Evolutionary conservation across 1,140 invertebrate genomes (phyloP).

Genomic region (Heliconius melpomene): DNA sequence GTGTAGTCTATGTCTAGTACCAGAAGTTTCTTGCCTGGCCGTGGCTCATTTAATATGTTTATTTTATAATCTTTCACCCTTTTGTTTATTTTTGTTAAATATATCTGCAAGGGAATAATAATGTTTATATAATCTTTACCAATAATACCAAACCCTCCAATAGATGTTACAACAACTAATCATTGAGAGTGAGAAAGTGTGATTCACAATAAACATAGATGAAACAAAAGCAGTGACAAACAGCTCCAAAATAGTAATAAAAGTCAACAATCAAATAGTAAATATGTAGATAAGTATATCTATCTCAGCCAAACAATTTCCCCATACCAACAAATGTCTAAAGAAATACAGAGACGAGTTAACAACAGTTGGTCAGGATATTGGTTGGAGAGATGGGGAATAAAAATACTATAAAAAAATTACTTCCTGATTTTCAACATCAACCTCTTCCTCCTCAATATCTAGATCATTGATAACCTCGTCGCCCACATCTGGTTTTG

Average conservation of each 20-base stretch:
- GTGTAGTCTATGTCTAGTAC: slow-evolving; percentile 99
- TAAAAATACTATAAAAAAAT: background rate
- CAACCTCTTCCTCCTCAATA: slow-evolving; percentile 92
- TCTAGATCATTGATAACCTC: slow-evolving; percentile 94
- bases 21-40: slow-evolving; percentile 93
- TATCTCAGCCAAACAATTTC: background rate
- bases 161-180: too few relatives aligned
- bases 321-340: too few relatives aligned
- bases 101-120: slow-evolving; percentile 75
- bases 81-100: slow-evolving; percentile 90
- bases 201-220: too few relatives aligned
- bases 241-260: too few relatives aligned
- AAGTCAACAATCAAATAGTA: too few relatives aligned
- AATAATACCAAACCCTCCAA: too few relatives aligned
- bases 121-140: too few relatives aligned
- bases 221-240: too few relatives aligned
- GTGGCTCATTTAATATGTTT: slow-evolving; percentile 89
- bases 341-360: too few relatives aligned
- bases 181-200: too few relatives aligned
- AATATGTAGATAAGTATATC: background rate
- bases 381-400: too few relatives aligned
- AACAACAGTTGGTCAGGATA: background rate
- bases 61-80: slow-evolving; percentile 94
- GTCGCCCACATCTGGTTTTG: slow-evolving; percentile 89
- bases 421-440: slow-evolving; percentile 90